These are phyloP conservation scores for Phalera bucephala DNA, from an alignment of 2,888 invertebrate genomes.

Conservation along the genomic window DNA sequence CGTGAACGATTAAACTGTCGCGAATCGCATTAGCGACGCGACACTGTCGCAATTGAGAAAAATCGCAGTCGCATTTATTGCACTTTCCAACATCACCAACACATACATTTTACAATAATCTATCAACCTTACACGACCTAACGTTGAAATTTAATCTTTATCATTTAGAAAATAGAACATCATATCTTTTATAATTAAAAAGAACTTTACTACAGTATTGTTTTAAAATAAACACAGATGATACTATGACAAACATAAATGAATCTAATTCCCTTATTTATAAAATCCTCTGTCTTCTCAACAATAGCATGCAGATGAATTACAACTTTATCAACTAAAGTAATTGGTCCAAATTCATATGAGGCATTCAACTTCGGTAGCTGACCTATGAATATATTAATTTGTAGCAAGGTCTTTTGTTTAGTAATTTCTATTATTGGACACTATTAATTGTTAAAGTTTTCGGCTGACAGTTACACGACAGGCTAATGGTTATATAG, in stretches of 20 bases:
- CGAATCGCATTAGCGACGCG: conserved; percentile 57
- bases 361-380: conserved; percentile 39
- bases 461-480: conserved; percentile 65
- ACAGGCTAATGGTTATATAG: conserved; percentile 67
- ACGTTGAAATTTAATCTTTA: neutral
- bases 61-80: conserved; percentile 57
- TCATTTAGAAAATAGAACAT: too few species aligned
- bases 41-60: conserved; percentile 47
- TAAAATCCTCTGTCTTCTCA: conserved; percentile 12
- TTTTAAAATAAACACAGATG: too few species aligned
- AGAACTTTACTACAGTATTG: too few species aligned
- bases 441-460: conserved; percentile 73
- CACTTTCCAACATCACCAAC: conserved; percentile 20
- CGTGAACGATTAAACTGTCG: conserved; percentile 48
- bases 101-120: neutral
- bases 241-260: conserved; percentile 22
- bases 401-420: conserved; percentile 70
- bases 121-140: neutral
- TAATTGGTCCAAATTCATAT: conserved; percentile 30
- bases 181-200: too few species aligned
- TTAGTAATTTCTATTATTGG: conserved; percentile 75
- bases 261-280: conserved; percentile 8
- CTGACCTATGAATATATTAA: conserved; percentile 77
- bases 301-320: conserved; percentile 14
- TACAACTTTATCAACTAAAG: conserved; percentile 18